phyloP scores from a whole-genome alignment of 2,888 invertebrate species.

The Eupeodes latifasciatus region DNA sequence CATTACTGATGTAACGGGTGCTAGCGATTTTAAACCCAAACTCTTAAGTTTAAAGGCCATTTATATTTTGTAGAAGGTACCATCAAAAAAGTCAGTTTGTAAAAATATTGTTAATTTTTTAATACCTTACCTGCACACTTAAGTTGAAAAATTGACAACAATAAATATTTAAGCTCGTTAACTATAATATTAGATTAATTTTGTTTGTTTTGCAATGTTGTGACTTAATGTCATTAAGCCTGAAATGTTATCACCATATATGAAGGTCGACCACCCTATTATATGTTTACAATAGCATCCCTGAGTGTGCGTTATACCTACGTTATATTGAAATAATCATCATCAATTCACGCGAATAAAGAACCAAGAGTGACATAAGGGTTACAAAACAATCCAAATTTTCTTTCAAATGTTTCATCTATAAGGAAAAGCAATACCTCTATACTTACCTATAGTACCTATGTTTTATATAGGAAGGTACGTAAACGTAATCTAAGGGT shows the following conservation, averaged over 20 bases:
- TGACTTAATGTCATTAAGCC: slow-evolving; percentile 54
- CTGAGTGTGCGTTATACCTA: slow-evolving; percentile 37
- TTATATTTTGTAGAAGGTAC: too few species aligned
- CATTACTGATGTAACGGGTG: too few species aligned
- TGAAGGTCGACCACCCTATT: slow-evolving; percentile 67
- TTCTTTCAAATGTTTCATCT: slow-evolving; percentile 46
- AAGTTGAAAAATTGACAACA: neutral
- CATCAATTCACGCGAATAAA: slow-evolving; percentile 68
- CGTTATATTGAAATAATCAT: neutral
- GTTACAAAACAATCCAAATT: slow-evolving; percentile 49
- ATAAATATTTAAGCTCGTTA: slow-evolving; percentile 40
- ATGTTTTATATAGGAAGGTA: too few species aligned
- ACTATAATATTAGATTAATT: slow-evolving; percentile 33
- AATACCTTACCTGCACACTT: neutral
- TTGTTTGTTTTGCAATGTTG: slow-evolving; percentile 29
- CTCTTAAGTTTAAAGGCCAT: too few species aligned
- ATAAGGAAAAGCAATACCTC: slow-evolving; percentile 31
- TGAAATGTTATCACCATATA: slow-evolving; percentile 19
- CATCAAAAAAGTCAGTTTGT: too few species aligned
- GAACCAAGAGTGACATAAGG: slow-evolving; percentile 22
- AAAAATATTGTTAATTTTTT: too few species aligned
- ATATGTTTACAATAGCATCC: slow-evolving; percentile 60
- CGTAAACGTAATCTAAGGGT: slow-evolving; percentile 22
- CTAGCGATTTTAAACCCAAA: too few species aligned
- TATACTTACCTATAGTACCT: too few species aligned